Base-by-base conservation (phyloP, 2,797 vertebrate genomes). In the Lates japonicus region DNA sequence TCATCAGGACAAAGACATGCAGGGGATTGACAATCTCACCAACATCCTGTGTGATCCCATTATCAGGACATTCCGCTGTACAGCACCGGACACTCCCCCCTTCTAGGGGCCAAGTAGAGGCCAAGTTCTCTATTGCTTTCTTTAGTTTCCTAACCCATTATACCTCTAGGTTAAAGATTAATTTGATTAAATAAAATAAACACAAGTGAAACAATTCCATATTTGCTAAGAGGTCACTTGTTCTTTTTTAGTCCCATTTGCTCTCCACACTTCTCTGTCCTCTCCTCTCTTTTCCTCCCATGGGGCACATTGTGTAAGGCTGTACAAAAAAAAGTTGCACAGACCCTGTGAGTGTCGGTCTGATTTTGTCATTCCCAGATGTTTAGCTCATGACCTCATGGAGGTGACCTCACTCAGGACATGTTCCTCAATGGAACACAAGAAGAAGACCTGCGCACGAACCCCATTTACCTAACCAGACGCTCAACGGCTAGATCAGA, bases 281-380 rank as follows among this genome's bases (percentile, higher is more conserved):
- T 71, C 61, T 75, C 70, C 77, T 79, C 46, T 65, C 63, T 68
- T 80, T 81, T 87, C 82, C 79, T 78, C 90, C 87, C 84, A 5
- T 31, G 86, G 87, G 92, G 66, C 70, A 82, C 67, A 65, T 93
- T 93, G 88, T 82, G 90, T 81, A 88, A 93, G 61, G 57, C 70
- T 59, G n/a, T 51, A 44, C 64, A 74, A 83, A 72, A 71, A 81
- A n/a, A 58, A 73, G 67, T 80, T 78, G 73, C 49, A 17, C 73
- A 72, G 80, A 83, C 78, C 82, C 73, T 70, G 29, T 37, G 77
- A 89, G 82, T 75, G 80, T 86, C 39, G 68, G 80, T 89, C 92
- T 89, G 92, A 93, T 93, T 94, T 94, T 92, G 92, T 94, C 91
- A 94, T 94, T 92, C 76, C 79, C 89, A 92, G 91, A 95, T 95